Evolutionary conservation across 1,140 invertebrate species (phyloP), one percentile per base, ranked within the genome.

Genomic region (Cryptotermes secundus): DNA sequence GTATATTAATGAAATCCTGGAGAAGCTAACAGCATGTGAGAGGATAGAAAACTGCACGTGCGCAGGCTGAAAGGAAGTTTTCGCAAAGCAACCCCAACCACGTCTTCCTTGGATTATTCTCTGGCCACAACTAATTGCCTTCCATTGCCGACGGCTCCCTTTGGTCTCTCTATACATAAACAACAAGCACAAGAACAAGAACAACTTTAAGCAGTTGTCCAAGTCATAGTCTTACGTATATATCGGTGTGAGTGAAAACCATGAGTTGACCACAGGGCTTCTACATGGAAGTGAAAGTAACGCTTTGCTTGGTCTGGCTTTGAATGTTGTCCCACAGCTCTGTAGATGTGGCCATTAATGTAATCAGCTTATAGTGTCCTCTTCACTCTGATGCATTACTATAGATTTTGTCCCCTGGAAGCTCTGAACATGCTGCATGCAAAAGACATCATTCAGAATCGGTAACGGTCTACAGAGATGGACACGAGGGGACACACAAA

Each of bases 101-200:
- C n/a, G 26, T 72, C 59, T n/a, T 72, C 31, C 59, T 1, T 7
- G 59, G 59, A 72, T 72, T 72, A 72, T 72, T 72, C 59, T 26
- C 59, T 72, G 59, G 59, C 59, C 59, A 72, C 59, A 72, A 72
- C 59, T 72, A 72, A 72, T 72, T 72, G 59, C 59, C 59, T 72
- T 72, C 59, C 59, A 72, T 72, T 14, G 59, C 59, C 59, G 7
- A 22, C 6, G 53, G 53, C n/a, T 31, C 26, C 16, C 26, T 72
- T n/a, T 72, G 53, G 53, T n/a, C 53, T 7, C 26, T n/a, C 53
- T 59, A 24, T 19, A 59, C 53, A 59, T 59, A 59, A 59, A 59
- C 53, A 59, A 59, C 53, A 59, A n/a, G 38, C 38, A 38, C 38
- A 12, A 6, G 12, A 38, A 72, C 59, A n/a, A 31, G 59, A 31